Conservation (phyloP, 2,113 vertebrate genomes). For the Trichomycterus rosablanca region DNA sequence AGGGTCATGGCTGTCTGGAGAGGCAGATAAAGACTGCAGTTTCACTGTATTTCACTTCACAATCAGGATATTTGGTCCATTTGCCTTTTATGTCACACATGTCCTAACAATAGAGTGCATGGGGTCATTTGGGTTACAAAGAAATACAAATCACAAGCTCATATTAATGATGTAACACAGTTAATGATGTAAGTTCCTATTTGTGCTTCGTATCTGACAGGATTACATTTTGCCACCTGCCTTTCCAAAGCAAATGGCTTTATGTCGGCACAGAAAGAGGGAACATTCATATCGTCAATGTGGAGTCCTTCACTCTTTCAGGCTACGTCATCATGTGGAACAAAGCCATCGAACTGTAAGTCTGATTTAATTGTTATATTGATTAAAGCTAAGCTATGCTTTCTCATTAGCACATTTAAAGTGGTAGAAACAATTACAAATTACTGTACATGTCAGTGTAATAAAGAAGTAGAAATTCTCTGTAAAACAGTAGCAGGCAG, state of each 20-base stretch:
- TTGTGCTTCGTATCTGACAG: slow-evolving; percentile 67
- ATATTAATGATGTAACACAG: too few relatives aligned
- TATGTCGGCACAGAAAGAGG: slow-evolving; percentile 95
- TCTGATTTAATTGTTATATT: slow-evolving; percentile 48
- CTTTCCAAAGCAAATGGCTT: slow-evolving; percentile 99
- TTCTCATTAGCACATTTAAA: neutral
- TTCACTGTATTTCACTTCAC: slow-evolving; percentile 11
- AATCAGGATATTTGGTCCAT: slow-evolving; percentile 18
- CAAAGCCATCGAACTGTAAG: slow-evolving; percentile 99
- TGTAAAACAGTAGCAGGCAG: neutral
- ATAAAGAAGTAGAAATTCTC: neutral
- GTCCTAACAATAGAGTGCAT: neutral
- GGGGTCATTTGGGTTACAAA: slow-evolving; percentile 6
- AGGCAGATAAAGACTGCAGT: slow-evolving; percentile 16
- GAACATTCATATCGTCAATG: slow-evolving; percentile 98
- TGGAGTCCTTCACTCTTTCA: slow-evolving; percentile 98
- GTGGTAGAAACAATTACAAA: neutral
- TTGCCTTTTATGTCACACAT: slow-evolving; percentile 43
- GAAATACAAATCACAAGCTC: slow-evolving; percentile 14
- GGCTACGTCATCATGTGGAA: slow-evolving; percentile 99
- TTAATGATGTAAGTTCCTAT: too few relatives aligned
- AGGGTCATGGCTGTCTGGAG: slow-evolving; percentile 10
- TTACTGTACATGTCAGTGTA: neutral
- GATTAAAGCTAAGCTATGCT: too few relatives aligned
- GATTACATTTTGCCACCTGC: slow-evolving; percentile 97